phyloP scores from a whole-genome alignment of 2,888 invertebrate genomes.

The Minunthozetes semirufus region DNA sequence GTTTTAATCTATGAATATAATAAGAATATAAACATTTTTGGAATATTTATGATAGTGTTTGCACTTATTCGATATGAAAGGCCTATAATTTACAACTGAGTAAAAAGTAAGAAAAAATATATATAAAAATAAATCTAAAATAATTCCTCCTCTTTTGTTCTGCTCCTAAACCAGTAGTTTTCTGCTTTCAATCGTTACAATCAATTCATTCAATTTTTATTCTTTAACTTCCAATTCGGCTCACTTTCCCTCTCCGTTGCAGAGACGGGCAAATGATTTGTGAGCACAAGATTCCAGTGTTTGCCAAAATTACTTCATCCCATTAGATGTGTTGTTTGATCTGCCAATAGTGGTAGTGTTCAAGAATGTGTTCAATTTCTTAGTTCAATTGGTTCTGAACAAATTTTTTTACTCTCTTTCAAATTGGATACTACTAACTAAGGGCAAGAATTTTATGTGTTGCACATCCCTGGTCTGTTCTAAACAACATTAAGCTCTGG shows the following conservation, averaged over 20 bases:
- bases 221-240: constrained; percentile 15
- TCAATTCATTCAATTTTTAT: constrained; percentile 25
- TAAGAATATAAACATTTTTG: background rate
- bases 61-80: background rate
- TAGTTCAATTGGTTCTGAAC: too few species aligned
- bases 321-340: too few species aligned
- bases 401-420: too few species aligned
- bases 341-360: too few species aligned
- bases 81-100: background rate
- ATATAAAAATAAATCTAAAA: background rate
- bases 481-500: constrained; percentile 21
- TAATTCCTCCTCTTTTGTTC: constrained; percentile 1
- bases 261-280: too few species aligned
- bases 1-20: background rate
- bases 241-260: background rate
- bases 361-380: too few species aligned
- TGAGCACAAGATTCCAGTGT: too few species aligned
- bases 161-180: background rate
- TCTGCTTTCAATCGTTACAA: constrained; percentile 10
- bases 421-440: too few species aligned
- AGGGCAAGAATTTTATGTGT: too few species aligned
- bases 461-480: background rate
- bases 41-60: background rate
- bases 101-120: background rate
- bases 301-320: too few species aligned